Base-by-base conservation (phyloP, 2,888 invertebrate species). In the Caenorhabditis sp. region DNA sequence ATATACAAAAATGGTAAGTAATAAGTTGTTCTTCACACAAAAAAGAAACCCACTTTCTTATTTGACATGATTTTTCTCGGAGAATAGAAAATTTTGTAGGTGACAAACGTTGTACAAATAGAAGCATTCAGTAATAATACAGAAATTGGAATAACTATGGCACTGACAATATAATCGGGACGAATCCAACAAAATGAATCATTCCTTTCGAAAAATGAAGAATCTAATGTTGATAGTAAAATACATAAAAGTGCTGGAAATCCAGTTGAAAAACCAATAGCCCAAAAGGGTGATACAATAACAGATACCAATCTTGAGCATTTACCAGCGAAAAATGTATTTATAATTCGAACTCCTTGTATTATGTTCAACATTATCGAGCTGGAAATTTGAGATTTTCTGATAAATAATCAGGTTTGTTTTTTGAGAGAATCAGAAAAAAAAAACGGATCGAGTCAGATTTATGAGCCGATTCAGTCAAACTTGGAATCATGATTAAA, bases 181-280 rank as follows among this genome's bases (percentile, higher is more conserved):
- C 81, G 77, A 26, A 84, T 75, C 84, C 84, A 84, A 26, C 84
- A 84, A 64, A 77, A 80, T 8, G 71, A 69, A 62, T 81, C 81
- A 60, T 80, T 63, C 23, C 81, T 53, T 50, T 76, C 58, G 69
- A 82, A 83, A 65, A 83, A 83, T 27, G 63, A 24, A 8, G 72
- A 37, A 14, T 59, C 24, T 4, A 49, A 17, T 5, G 49, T 49
- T 5, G 66, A 27, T 6, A 71, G 62, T 17, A 71, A n/a, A 49
- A 66, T 24, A 4, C 62, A 66, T 8, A 66, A 31, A 17, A 43
- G 12, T 17, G 43, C 43, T 43, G 43, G 43, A 17, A 43, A 27
- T 27, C 57, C 51, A 14, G 68, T 5, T 31, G 72, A 66, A 3
- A 78, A 63, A n/a, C 54, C 54, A 17, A 78, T 36, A 24, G 75